phyloP scores from a whole-genome alignment of 1,140 invertebrate genomes.

The Penaeus chinensis region DNA sequence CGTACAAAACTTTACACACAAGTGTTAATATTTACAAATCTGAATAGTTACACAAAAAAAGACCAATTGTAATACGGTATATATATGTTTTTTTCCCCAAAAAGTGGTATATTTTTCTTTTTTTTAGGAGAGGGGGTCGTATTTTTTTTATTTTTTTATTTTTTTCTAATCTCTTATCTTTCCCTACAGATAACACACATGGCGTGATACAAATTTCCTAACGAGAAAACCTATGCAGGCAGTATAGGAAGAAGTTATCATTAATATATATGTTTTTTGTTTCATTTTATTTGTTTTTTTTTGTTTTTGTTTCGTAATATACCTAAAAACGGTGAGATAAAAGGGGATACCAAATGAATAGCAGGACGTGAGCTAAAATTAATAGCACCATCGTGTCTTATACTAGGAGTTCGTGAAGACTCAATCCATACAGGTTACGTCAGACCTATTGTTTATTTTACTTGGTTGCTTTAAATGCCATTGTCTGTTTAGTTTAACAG shows the following conservation, averaged over 20 bases:
- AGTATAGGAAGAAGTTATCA: no score
- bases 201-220: no score
- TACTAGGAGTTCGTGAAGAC: not conserved
- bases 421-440: no score
- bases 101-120: not conserved
- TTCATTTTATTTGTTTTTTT: not conserved
- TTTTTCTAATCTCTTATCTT: no score
- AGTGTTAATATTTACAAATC: constrained; percentile 16
- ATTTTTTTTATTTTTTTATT: no score
- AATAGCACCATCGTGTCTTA: constrained; percentile 47
- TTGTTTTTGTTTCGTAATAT: not conserved
- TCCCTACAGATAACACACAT: no score
- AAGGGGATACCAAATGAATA: not conserved
- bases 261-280: no score
- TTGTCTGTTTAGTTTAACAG: no score
- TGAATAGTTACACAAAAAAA: constrained; percentile 5
- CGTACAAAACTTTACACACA: constrained; percentile 57
- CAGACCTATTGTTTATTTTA: no score
- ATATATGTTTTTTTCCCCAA: not conserved
- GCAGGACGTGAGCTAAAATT: constrained; percentile 42
- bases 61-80: not conserved
- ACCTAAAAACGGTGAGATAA: not conserved
- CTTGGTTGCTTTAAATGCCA: no score
- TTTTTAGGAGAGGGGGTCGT: not conserved
- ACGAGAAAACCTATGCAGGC: no score